Percentiles rank a stretch among this genome's conserved stretches.
These are phyloP conservation scores for Trachymyrmex cornetzi DNA, from an alignment of 1,140 invertebrate species.

Conservation along the genomic window DNA sequence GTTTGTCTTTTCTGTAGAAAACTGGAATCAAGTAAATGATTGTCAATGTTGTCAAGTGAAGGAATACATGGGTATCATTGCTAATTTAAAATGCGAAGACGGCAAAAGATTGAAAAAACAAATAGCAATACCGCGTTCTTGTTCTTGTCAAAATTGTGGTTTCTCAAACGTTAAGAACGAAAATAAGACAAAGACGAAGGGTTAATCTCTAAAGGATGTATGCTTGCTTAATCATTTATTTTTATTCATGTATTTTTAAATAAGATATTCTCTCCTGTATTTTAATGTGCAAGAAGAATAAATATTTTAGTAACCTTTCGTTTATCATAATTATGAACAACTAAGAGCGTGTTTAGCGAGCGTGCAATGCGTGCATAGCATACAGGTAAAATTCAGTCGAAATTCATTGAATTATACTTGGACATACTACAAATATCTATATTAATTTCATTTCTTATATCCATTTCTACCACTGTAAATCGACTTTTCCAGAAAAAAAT, in stretches of 20 bases:
- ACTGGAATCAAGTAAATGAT: constrained; percentile 85
- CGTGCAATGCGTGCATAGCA: too few relatives aligned
- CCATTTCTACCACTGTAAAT: too few relatives aligned
- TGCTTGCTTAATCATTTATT: background rate
- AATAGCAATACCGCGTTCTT: constrained; percentile 86
- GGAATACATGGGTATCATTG: constrained; percentile 82
- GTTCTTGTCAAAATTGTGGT: constrained; percentile 87
- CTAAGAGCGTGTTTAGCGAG: too few relatives aligned
- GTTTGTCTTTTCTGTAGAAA: constrained; percentile 83
- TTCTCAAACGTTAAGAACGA: constrained; percentile 15
- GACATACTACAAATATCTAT: too few relatives aligned
- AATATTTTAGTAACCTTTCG: background rate
- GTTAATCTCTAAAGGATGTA: background rate
- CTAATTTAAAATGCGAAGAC: constrained; percentile 87
- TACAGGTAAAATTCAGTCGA: too few relatives aligned
- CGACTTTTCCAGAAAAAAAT: too few relatives aligned
- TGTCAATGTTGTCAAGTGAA: constrained; percentile 89
- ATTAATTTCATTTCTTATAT: too few relatives aligned
- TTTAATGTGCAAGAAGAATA: background rate
- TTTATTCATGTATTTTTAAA: background rate
- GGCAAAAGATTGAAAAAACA: constrained; percentile 84
- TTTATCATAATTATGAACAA: background rate
- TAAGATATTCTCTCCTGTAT: constrained; percentile 9
- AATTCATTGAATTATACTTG: too few relatives aligned
- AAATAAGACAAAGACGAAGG: constrained; percentile 40